Evolutionary conservation across 2,888 invertebrate species (phyloP), one percentile per base, ranked within the genome.

Genomic region (Coelopa pilipes): DNA sequence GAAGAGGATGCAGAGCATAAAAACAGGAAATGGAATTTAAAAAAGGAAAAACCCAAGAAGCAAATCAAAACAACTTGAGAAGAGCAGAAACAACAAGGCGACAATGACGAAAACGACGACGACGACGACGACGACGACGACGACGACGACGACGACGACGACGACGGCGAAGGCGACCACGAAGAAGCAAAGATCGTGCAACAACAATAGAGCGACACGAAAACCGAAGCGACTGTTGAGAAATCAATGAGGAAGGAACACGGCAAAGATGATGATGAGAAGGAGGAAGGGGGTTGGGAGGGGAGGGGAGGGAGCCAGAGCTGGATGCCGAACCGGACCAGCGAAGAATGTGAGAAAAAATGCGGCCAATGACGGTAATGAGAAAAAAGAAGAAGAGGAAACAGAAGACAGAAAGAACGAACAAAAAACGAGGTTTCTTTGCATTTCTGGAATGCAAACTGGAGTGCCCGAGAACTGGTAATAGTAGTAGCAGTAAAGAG

Each of bases 1-100:
- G n/a, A n/a, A n/a, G n/a, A n/a, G n/a, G n/a, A n/a, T n/a, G n/a
- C n/a, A n/a, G 12, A 19, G 62, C 78, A 81, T 80, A 82, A 80
- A 82, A 82, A 82, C 82, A 82, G 82, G 82, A 82, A 82, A 82
- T 82, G 80, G 79, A 82, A 82, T 82, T 82, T 82, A 82, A 81
- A 78, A 17, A 17, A 57, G 55, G 46, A 69, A 69, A 47, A 62
- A 34, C 10, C 13, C 3, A 71, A 71, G 53, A 50, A n/a, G n/a
- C n/a, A 62, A 63, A 63, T 34, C 57, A 12, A 46, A 45, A 15
- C 10, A 59, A n/a, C n/a, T n/a, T n/a, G n/a, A 65, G 7, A 1
- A 62, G 76, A 65, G 12, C 68, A 76, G 50, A 69, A 68, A 63
- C 67, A 75, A 65, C 75, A 24, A 47, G 45, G 21, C 21, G 24